Evolutionary conservation across 2,797 vertebrate species (phyloP).

Genomic region (Champsocephalus esox): DNA sequence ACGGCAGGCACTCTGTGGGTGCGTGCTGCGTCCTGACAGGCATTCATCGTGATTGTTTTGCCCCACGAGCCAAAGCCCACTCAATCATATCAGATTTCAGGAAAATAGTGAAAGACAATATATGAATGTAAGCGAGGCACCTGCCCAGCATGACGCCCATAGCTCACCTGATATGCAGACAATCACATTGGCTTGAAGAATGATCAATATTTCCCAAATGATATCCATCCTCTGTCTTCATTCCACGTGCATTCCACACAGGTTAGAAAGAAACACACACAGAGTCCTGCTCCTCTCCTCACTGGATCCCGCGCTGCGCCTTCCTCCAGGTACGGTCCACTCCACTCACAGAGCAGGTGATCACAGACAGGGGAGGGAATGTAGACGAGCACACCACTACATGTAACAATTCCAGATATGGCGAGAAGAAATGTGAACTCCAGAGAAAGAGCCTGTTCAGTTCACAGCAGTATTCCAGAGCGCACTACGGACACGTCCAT

Average conservation of each 20-base stretch:
- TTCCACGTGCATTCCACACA: slow-evolving; percentile 95
- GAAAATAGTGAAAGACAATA: slow-evolving; percentile 10
- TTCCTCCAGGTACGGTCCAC: slow-evolving; percentile 90
- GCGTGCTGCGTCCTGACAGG: not conserved
- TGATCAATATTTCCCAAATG: slow-evolving; percentile 97
- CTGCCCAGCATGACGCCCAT: slow-evolving; percentile 41
- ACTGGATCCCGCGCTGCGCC: slow-evolving; percentile 88
- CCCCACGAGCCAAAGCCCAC: not conserved
- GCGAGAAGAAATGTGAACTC: slow-evolving; percentile 36
- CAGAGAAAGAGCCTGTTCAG: slow-evolving; percentile 45
- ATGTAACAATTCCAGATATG: slow-evolving; percentile 58
- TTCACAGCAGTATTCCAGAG: slow-evolving; percentile 71
- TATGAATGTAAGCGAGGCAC: not conserved
- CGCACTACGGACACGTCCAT: slow-evolving; percentile 60
- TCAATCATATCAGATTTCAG: not conserved
- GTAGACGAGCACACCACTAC: slow-evolving; percentile 46
- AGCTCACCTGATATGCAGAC: slow-evolving; percentile 96
- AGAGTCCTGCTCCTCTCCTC: slow-evolving; percentile 86
- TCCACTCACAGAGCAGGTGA: slow-evolving; percentile 90
- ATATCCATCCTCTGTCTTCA: slow-evolving; percentile 98
- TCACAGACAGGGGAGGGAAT: slow-evolving; percentile 65
- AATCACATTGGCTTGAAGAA: slow-evolving; percentile 97
- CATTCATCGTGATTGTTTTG: not conserved
- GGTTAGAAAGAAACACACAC: slow-evolving; percentile 62
- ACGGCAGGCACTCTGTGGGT: not conserved